These are phyloP conservation scores for Dexiosoma caninum DNA, from an alignment of 2,888 invertebrate species.

Conservation along the genomic window DNA sequence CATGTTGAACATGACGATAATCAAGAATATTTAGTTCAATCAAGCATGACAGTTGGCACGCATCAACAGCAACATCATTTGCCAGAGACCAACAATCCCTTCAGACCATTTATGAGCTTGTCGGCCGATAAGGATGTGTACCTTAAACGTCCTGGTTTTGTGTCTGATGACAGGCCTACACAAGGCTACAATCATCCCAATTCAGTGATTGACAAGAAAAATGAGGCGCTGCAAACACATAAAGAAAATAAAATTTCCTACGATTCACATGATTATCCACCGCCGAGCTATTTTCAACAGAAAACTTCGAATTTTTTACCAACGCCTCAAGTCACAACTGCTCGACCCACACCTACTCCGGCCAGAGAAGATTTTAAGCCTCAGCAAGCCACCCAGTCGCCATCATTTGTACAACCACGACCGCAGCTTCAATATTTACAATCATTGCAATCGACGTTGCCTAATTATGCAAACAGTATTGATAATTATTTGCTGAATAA, in stretches of 20 bases:
- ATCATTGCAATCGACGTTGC: constrained; percentile 64
- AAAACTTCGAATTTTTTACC: constrained; percentile 65
- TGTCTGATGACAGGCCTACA: constrained; percentile 72
- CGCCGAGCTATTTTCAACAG: constrained; percentile 71
- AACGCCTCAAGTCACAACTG: constrained; percentile 43
- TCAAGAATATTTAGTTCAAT: constrained; percentile 74
- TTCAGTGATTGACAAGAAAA: constrained; percentile 59
- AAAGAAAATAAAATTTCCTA: constrained; percentile 70
- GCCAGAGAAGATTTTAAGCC: constrained; percentile 13
- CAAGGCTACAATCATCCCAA: constrained; percentile 64
- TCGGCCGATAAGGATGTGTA: constrained; percentile 57
- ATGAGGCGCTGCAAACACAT: constrained; percentile 46
- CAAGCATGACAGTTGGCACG: constrained; percentile 69
- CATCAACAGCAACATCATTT: constrained; percentile 36
- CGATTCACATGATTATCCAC: constrained; percentile 75
- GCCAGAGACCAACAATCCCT: constrained; percentile 21
- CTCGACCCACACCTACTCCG: constrained; percentile 16
- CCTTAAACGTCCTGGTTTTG: constrained; percentile 70
- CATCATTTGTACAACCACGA: constrained; percentile 26
- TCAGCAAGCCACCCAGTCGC: background rate
- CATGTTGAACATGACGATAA: constrained; percentile 56
- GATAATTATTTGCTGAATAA: constrained; percentile 73
- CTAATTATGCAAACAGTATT: constrained; percentile 77
- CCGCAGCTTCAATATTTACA: constrained; percentile 51
- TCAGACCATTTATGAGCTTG: constrained; percentile 42